Evolutionary conservation across 1,140 invertebrate species (phyloP).

Genomic region (Pteromalus puparum): DNA sequence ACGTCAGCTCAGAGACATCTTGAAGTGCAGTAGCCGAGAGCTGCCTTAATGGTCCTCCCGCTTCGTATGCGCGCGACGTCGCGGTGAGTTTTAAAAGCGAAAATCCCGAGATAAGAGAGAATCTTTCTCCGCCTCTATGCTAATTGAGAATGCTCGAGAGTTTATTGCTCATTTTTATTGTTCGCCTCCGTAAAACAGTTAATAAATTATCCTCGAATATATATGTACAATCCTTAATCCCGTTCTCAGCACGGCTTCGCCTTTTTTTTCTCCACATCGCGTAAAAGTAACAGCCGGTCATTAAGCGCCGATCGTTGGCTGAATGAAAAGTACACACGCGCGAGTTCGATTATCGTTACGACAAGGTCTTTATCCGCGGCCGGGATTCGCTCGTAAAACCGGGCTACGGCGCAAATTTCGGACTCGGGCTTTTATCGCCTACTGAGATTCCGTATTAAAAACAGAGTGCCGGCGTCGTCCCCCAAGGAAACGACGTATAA

Average conservation of each 20-base stretch:
- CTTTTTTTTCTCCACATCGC: not conserved
- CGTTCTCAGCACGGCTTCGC: not conserved
- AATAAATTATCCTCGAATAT: not conserved
- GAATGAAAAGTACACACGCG: slow-evolving; percentile 19
- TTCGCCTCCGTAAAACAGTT: not conserved
- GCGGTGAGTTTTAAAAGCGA: not conserved
- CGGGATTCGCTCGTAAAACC: not conserved
- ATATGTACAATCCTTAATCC: not conserved
- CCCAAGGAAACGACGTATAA: too few relatives aligned
- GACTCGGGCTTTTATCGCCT: not conserved
- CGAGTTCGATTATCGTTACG: not conserved
- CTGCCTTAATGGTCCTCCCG: not conserved
- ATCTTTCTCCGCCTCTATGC: not conserved
- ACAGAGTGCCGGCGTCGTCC: not conserved
- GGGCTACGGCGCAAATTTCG: not conserved
- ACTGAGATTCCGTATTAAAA: not conserved
- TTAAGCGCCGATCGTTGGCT: not conserved
- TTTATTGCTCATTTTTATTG: not conserved
- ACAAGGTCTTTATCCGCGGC: too few relatives aligned
- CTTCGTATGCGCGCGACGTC: not conserved
- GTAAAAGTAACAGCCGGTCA: slow-evolving; percentile 50
- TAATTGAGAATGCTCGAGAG: not conserved
- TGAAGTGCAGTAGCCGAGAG: not conserved
- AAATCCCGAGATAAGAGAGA: not conserved
- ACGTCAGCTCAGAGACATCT: not conserved